Conservation (phyloP, 2,888 invertebrate genomes). For the Drosophila emarginata region DNA sequence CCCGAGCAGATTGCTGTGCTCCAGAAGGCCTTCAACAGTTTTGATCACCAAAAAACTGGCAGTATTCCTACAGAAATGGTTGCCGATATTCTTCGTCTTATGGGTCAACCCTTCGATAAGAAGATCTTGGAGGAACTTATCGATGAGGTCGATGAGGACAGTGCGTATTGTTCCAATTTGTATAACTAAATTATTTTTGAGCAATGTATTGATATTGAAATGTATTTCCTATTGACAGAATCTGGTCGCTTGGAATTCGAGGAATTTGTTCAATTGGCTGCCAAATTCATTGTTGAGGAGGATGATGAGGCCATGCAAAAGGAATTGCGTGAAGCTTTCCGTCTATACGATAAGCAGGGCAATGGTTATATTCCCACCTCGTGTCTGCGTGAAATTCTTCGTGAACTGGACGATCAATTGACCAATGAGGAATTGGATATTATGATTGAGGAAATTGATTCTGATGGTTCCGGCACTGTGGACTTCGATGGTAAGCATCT, state of each 20-base stretch:
- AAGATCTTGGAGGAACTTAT: conserved; percentile 98
- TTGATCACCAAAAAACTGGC: conserved; percentile 96
- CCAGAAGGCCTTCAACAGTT: conserved; percentile 97
- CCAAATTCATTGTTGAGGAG: conserved; percentile 98
- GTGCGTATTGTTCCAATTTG: too few species aligned
- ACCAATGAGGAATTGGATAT: conserved; percentile 97
- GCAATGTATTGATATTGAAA: not conserved
- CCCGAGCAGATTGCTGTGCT: conserved; percentile 96
- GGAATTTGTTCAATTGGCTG: conserved; percentile 97
- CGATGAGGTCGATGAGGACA: conserved; percentile 98
- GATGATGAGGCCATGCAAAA: conserved; percentile 99
- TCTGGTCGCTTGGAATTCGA: conserved; percentile 98
- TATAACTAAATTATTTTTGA: conserved; percentile 49
- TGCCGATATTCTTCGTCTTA: conserved; percentile 95
- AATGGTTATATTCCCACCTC: conserved; percentile 97
- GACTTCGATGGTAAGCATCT: conserved; percentile 94
- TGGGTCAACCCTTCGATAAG: conserved; percentile 98
- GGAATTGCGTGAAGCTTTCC: conserved; percentile 98
- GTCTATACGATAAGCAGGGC: conserved; percentile 99
- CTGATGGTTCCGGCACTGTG: conserved; percentile 98
- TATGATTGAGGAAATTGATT: conserved; percentile 99
- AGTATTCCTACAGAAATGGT: conserved; percentile 97
- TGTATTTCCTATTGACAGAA: conserved; percentile 85
- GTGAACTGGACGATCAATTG: conserved; percentile 97
- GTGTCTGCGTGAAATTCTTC: conserved; percentile 95